phyloP scores from a whole-genome alignment of 2,888 invertebrate species.

The Drosophila engyochracea region DNA sequence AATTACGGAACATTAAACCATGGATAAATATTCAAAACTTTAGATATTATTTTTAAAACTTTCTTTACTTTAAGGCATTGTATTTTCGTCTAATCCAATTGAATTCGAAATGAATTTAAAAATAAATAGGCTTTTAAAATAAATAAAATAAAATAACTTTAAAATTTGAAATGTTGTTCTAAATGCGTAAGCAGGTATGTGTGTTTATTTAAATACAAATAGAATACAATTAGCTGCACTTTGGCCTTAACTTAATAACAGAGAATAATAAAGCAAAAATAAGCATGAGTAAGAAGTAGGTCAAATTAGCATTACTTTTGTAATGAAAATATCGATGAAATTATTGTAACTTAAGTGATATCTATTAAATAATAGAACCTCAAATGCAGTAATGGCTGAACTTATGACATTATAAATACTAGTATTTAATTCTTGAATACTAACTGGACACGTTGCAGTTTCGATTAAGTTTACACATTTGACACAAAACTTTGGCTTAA shows the following conservation, averaged over 20 bases:
- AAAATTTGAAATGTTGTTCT: not conserved
- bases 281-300: slow-evolving; percentile 7
- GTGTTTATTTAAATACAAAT: not conserved
- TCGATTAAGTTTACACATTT: slow-evolving; percentile 25
- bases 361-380: not conserved
- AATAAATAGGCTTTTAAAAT: not conserved
- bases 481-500: slow-evolving; percentile 48
- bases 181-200: not conserved
- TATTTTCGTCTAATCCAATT: not conserved
- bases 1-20: not conserved
- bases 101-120: not conserved
- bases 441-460: slow-evolving; percentile 4
- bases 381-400: not conserved
- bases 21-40: not conserved
- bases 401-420: slow-evolving; percentile 11
- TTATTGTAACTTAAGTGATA: not conserved
- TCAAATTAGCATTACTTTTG: not conserved
- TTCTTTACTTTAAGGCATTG: not conserved
- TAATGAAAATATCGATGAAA: not conserved
- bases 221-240: slow-evolving; percentile 17
- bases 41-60: not conserved
- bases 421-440: not conserved
- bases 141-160: not conserved
- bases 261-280: not conserved
- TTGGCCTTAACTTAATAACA: slow-evolving; percentile 1